Percentiles rank a stretch among this genome's conserved stretches.
Conservation (phyloP, 2,888 invertebrate genomes). For the Zootermopsis nevadensis region DNA sequence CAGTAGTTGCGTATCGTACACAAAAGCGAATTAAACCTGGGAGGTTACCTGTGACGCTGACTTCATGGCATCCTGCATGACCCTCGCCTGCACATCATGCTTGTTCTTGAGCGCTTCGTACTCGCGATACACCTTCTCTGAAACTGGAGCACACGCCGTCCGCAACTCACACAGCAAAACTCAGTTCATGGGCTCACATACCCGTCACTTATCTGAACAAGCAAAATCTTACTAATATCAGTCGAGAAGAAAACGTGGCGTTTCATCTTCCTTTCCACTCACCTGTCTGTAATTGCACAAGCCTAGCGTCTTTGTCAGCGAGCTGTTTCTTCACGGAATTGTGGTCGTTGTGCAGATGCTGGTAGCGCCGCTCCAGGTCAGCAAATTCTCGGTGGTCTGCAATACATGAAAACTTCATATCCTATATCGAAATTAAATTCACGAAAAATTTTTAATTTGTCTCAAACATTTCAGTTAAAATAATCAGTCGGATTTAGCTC, state of each 20-base stretch:
- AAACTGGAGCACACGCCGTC: constrained; percentile 64
- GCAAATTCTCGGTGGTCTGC: constrained; percentile 71
- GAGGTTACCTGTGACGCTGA: constrained; percentile 57
- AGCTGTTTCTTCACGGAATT: constrained; percentile 71
- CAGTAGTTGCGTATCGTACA: background rate
- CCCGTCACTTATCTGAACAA: no score
- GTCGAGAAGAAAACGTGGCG: no score
- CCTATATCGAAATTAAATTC: no score
- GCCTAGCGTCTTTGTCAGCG: constrained; percentile 72
- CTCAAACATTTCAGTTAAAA: no score
- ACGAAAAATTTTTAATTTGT: no score
- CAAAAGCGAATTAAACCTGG: background rate
- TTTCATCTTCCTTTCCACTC: constrained; percentile 44
- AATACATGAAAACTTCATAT: constrained; percentile 54
- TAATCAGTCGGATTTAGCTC: no score
- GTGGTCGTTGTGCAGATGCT: constrained; percentile 71
- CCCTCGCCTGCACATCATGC: constrained; percentile 78
- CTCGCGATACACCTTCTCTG: constrained; percentile 78
- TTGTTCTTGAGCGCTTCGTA: constrained; percentile 80
- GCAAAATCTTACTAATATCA: no score
- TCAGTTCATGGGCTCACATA: background rate
- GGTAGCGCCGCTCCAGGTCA: constrained; percentile 72
- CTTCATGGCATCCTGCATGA: constrained; percentile 71
- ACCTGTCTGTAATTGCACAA: constrained; percentile 67
- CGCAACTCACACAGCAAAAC: background rate